A percentile compares a stretch with the other conserved stretches of the same genome.
phyloP scores from a whole-genome alignment of 2,797 vertebrate species.

The Avahi laniger region DNA sequence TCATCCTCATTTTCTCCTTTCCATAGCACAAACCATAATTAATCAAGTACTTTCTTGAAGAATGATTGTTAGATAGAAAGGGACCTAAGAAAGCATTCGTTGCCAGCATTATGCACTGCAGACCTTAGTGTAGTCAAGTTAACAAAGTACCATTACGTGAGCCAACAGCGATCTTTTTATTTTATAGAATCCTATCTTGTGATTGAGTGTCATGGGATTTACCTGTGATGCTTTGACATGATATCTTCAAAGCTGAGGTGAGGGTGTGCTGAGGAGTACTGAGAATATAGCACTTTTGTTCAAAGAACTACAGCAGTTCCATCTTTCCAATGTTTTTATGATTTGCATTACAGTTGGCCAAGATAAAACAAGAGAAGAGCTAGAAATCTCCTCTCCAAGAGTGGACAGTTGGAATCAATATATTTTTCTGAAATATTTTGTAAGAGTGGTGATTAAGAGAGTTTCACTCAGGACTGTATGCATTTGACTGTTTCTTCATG shows the following conservation, averaged over 20 bases:
- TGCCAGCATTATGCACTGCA: background rate
- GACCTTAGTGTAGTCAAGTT: background rate
- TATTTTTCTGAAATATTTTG: slow-evolving; percentile 30
- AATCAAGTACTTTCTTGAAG: background rate
- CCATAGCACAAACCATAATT: background rate
- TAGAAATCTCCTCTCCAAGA: background rate
- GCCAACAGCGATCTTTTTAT: background rate
- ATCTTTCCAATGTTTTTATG: background rate
- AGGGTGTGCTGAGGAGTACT: background rate
- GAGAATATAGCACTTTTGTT: background rate
- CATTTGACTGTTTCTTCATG: background rate
- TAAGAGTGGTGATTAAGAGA: background rate
- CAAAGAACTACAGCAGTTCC: background rate
- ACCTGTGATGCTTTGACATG: background rate
- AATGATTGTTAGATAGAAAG: background rate
- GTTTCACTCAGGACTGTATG: background rate
- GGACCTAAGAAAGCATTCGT: background rate
- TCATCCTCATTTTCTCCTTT: background rate
- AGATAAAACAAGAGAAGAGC: background rate
- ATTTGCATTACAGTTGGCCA: background rate
- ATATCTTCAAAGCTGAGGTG: background rate
- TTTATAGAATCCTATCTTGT: background rate
- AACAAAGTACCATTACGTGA: background rate
- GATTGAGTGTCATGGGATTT: background rate
- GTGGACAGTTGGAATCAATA: background rate